Base-by-base conservation (phyloP, 64 coral and sea anemone genomes). In the Acropora yongei region DNA sequence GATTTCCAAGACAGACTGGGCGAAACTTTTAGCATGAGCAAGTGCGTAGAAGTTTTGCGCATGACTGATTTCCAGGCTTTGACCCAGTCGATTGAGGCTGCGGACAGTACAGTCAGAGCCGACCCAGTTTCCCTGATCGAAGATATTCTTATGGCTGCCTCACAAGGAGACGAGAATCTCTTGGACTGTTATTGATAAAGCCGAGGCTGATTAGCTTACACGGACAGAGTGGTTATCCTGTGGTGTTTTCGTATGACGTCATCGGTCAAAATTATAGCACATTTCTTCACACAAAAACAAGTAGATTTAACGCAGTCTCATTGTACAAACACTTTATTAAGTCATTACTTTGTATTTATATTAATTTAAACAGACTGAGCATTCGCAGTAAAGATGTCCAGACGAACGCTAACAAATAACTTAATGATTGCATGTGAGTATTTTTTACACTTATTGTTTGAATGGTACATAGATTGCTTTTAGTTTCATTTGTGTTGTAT, bases 101-200 rank as follows among this genome's bases (percentile, higher is more conserved):
- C 80, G 65, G 95, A 97, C 49, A 88, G 80, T 20, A 55, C 41
- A 10, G 57, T 97, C 55, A 87, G 89, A 51, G 88, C 92, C 58
- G 92, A 97, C 51, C 92, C 95, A 3, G 84, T 80, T 1, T 91
- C 90, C 18, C 84, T 97, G 20, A 60, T 97, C 0, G 88, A 97
- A 57, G 95, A 97, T 47, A 66, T 97, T 80, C 82, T 97, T 41
- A 72, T 49, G 46, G 88, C 92, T 57, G 92, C 95, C 1, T 71
- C 75, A 60, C 47, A 88, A 43, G 83, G 90, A 47, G 48, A 67
- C 4, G 89, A 97, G 74, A 97, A 97, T 86, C 78, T 97, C 44
- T 68, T 97, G 40, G 95, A 97, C 57, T 97, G 95, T 44, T 97
- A 97, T 72, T 97, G 84, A 91, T 49, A 17, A 57, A 8, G 41